Percentiles rank a stretch among this genome's conserved stretches.
Evolutionary conservation across 2,113 vertebrate species (phyloP).

Genomic region (Probosciger aterrimus): DNA sequence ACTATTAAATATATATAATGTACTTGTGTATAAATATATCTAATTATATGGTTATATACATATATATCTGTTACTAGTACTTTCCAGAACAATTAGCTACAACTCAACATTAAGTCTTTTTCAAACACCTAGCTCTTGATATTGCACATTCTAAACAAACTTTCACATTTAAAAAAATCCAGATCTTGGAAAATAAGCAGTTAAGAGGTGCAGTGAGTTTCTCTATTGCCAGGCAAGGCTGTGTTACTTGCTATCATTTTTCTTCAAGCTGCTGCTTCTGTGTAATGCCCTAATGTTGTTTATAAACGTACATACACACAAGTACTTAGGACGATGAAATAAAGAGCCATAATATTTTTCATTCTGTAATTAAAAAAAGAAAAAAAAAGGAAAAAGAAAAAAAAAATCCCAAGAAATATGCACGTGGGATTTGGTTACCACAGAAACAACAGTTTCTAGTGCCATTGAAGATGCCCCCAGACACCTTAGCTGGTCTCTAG

Average conservation of each 20-base stretch:
- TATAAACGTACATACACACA: neutral
- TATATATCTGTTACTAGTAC: neutral
- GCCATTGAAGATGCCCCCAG: neutral
- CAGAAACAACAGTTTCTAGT: neutral
- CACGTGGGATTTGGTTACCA: neutral
- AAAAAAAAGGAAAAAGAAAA: neutral
- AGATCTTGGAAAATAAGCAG: constrained; percentile 16
- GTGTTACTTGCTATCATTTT: neutral
- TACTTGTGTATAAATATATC: neutral
- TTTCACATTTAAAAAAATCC: constrained; percentile 31
- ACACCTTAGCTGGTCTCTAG: neutral
- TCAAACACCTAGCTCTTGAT: constrained; percentile 39
- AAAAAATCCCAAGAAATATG: neutral
- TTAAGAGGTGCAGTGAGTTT: neutral
- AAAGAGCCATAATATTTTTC: constrained; percentile 6
- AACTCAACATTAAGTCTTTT: constrained; percentile 30
- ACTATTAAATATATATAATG: neutral
- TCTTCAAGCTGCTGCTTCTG: neutral
- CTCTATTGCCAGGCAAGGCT: neutral
- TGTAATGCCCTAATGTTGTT: neutral
- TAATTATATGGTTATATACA: neutral
- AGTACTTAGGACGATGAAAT: neutral
- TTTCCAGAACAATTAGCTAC: constrained; percentile 21
- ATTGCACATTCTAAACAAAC: constrained; percentile 41
- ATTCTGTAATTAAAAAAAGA: neutral